Percentiles rank a stretch among this genome's conserved stretches.
phyloP scores from a whole-genome alignment of 37 sponge, comb jelly and placozoan genomes.

The Eunapius fragilis region DNA sequence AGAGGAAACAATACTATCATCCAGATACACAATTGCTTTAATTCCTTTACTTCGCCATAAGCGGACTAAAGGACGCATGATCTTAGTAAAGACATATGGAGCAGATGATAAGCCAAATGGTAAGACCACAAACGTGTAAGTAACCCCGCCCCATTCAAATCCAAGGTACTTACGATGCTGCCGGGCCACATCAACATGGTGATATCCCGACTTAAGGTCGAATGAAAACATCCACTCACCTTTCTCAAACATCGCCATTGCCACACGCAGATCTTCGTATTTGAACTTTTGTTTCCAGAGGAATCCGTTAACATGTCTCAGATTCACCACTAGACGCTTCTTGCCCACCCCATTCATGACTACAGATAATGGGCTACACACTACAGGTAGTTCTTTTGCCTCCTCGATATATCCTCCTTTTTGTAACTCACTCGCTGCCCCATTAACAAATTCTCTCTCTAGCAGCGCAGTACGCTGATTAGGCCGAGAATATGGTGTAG shows the following conservation, averaged over 20 bases:
- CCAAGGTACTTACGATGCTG: conserved; percentile 18
- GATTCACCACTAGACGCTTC: conserved; percentile 8
- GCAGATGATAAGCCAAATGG: conserved; percentile 37
- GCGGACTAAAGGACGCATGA: neutral
- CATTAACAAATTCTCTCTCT: conserved; percentile 1
- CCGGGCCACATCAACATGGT: conserved; percentile 11
- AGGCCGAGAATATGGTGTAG: neutral
- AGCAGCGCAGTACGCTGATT: neutral
- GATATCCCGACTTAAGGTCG: conserved; percentile 16
- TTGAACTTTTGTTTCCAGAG: neutral
- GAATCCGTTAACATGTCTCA: neutral
- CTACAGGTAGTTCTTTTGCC: neutral
- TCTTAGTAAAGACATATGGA: conserved; percentile 26
- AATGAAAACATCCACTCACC: conserved; percentile 9
- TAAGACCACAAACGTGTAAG: neutral
- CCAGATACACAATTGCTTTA: conserved; percentile 16
- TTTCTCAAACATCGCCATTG: conserved; percentile 22
- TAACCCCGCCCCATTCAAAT: neutral
- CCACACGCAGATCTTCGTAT: conserved; percentile 8
- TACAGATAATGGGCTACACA: conserved; percentile 20
- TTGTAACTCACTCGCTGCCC: neutral
- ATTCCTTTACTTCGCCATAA: neutral
- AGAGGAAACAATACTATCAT: conserved; percentile 24
- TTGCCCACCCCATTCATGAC: neutral
- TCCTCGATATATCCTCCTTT: neutral